Percentiles rank a stretch among this genome's conserved stretches.
These are phyloP conservation scores for Choreutis nemorana DNA, from an alignment of 2,888 invertebrate genomes.

Conservation along the genomic window DNA sequence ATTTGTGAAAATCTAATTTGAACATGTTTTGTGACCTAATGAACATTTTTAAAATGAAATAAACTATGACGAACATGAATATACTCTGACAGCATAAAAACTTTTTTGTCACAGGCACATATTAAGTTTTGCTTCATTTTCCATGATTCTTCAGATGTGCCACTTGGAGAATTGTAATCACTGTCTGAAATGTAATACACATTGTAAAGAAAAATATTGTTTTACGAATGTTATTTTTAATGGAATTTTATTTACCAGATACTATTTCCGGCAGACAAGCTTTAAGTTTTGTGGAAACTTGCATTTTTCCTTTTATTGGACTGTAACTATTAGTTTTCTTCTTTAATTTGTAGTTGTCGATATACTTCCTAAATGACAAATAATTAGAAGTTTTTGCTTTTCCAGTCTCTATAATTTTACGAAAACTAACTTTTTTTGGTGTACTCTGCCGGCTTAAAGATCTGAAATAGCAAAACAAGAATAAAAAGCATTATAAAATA, in stretches of 20 bases:
- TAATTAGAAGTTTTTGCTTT: constrained; percentile 63
- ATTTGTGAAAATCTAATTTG: background rate
- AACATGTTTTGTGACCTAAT: background rate
- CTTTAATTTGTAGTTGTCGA: constrained; percentile 48
- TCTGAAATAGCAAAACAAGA: constrained; percentile 25
- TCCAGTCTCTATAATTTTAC: constrained; percentile 52
- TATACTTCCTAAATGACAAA: constrained; percentile 69
- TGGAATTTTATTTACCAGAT: constrained; percentile 28
- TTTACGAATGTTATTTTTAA: constrained; percentile 1
- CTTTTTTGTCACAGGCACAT: constrained; percentile 57
- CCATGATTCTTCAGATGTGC: constrained; percentile 60
- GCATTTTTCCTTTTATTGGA: constrained; percentile 42
- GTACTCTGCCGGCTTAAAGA: constrained; percentile 51
- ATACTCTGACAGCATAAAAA: constrained; percentile 55
- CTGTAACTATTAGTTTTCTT: constrained; percentile 42
- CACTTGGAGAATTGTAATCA: constrained; percentile 53
- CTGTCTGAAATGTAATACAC: constrained; percentile 30
- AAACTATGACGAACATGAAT: constrained; percentile 37
- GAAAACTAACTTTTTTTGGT: constrained; percentile 54
- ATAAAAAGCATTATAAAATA: too few relatives aligned
- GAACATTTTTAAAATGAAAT: background rate
- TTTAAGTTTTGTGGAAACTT: constrained; percentile 38
- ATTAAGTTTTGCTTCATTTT: constrained; percentile 54
- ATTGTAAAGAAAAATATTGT: background rate
- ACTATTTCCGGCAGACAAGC: constrained; percentile 37